Conservation (phyloP, 2,797 vertebrate species). For the Peromyscus nudipes region DNA sequence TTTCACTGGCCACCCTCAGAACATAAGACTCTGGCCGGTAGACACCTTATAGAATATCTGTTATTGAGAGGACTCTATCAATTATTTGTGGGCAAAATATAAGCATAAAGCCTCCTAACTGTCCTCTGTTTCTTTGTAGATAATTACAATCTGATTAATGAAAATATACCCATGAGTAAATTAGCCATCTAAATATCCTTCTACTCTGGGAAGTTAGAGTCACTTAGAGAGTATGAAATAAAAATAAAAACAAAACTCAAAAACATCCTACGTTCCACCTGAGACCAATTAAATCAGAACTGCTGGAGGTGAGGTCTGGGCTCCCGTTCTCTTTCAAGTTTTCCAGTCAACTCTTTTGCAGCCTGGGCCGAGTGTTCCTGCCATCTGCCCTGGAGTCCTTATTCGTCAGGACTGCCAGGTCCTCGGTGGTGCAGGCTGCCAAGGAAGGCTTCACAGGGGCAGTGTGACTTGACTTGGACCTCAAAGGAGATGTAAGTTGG, state of each 20-base stretch:
- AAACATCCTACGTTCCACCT: background rate
- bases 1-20: accelerated
- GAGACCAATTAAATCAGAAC: background rate
- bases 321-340: background rate
- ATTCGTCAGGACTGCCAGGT: accelerated
- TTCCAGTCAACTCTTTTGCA: background rate
- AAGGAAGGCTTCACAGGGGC: background rate
- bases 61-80: background rate
- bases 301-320: background rate
- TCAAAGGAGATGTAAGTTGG: background rate
- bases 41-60: too few species aligned
- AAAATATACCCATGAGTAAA: background rate
- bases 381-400: accelerated
- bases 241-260: background rate
- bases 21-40: too few species aligned
- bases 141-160: background rate
- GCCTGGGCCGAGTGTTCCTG: accelerated
- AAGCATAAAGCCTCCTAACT: background rate
- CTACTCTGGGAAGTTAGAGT: background rate
- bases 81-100: background rate
- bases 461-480: background rate
- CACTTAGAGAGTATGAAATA: background rate
- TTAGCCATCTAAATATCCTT: background rate
- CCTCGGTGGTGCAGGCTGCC: background rate
- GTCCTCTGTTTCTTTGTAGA: background rate